These are phyloP conservation scores for Danio tinwini DNA, from an alignment of 2,797 vertebrate species.

Conservation along the genomic window DNA sequence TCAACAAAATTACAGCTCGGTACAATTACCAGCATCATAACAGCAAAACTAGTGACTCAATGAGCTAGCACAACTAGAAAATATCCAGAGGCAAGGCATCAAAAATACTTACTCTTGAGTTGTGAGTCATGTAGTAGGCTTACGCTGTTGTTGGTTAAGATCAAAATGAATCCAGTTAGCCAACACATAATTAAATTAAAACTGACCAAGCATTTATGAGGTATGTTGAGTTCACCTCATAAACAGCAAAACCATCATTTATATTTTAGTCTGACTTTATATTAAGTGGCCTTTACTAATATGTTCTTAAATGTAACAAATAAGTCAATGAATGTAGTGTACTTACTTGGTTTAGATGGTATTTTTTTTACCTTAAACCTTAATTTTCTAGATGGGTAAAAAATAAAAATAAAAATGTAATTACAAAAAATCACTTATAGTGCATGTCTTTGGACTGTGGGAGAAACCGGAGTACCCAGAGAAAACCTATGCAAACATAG, in stretches of 20 bases:
- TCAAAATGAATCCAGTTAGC: slow-evolving; percentile 1
- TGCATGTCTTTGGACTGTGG: too few species aligned
- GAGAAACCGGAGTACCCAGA: too few species aligned
- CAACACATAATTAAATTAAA: background rate
- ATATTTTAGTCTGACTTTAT: background rate
- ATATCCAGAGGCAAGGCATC: slow-evolving; percentile 25
- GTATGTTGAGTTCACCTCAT: background rate
- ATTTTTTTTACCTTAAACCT: too few species aligned
- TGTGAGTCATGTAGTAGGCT: background rate
- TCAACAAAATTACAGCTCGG: slow-evolving; percentile 11
- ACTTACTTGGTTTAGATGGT: too few species aligned
- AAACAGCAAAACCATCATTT: background rate
- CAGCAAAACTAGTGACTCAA: background rate
- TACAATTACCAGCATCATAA: background rate
- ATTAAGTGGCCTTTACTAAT: too few species aligned
- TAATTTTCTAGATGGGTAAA: too few species aligned
- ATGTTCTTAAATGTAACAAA: background rate
- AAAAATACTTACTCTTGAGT: background rate
- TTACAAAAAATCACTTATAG: too few species aligned
- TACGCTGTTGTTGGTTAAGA: background rate
- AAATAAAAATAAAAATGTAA: too few species aligned
- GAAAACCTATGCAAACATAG: too few species aligned
- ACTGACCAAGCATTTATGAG: background rate
- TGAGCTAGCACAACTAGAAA: background rate
- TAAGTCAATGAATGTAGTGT: too few species aligned